phyloP scores from a whole-genome alignment of 2,888 invertebrate genomes.

The Nycteola revayana region DNA sequence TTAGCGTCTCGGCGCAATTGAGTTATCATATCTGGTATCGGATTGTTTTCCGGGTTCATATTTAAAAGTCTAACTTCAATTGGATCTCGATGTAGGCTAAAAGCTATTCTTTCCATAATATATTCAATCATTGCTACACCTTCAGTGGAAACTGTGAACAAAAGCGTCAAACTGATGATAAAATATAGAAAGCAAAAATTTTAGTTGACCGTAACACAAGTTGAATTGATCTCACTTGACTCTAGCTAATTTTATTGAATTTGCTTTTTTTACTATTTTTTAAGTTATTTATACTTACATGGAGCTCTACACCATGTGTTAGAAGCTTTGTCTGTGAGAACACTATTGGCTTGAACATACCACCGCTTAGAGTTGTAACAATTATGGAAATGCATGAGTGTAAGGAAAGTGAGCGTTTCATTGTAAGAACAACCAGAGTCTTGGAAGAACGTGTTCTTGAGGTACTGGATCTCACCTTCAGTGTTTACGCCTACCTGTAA shows the following conservation, averaged over 20 bases:
- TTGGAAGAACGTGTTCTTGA: constrained; percentile 75
- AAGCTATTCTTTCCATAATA: constrained; percentile 86
- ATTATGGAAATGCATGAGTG: constrained; percentile 15
- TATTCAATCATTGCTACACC: constrained; percentile 83
- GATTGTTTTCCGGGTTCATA: constrained; percentile 67
- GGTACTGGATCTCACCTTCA: constrained; percentile 83
- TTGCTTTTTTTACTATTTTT: no score
- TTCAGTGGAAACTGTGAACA: constrained; percentile 79
- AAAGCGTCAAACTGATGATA: no score
- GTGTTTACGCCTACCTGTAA: constrained; percentile 74
- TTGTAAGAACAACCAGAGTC: constrained; percentile 71
- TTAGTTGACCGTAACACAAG: no score
- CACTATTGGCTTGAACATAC: constrained; percentile 66
- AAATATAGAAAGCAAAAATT: no score
- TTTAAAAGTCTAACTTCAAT: constrained; percentile 81
- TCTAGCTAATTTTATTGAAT: no score
- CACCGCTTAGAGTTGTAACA: constrained; percentile 82
- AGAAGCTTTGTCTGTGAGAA: constrained; percentile 83
- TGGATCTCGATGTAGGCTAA: constrained; percentile 77
- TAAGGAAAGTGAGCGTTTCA: constrained; percentile 48
- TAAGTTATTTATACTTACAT: constrained; percentile 17
- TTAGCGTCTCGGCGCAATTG: constrained; percentile 75
- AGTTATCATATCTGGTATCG: constrained; percentile 73
- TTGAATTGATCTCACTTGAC: no score
- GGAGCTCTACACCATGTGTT: constrained; percentile 87